Base-by-base conservation (phyloP, 2,113 vertebrate genomes). In the Myrmophylax atrothorax region DNA sequence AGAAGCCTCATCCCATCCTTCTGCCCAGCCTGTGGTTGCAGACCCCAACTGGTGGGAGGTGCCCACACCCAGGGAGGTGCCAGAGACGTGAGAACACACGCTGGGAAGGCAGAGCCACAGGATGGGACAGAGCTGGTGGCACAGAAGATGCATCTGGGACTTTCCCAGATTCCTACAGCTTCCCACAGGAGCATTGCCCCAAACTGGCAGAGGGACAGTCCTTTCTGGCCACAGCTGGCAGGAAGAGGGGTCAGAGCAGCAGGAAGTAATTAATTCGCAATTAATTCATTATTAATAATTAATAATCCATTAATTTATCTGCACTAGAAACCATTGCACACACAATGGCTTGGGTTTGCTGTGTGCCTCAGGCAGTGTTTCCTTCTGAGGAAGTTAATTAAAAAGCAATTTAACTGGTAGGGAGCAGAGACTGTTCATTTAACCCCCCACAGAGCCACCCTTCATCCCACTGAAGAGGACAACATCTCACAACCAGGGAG, bases 401-500 rank as follows among this genome's bases (percentile, higher is more conserved):
- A 49, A 72, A 70, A 68, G 12, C 12, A 59, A 26, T 20, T 63
- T 42, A 68, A 87, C 49, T 37, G 19, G 17, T 7, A 55, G 56
- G 23, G 44, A 92, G 70, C 6, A 14, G 33, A 67, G 56, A 25
- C 33, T 52, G 35, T 26, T 88, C 35, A 15, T 92, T 64, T 60
- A 87, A 89, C 7, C 16, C 62, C 68, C 33, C 40, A n/a, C 47
- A 72, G 79, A 67, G 33, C 19, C 59, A 78, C 56, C 17, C 40
- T 84, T 56, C 26, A 60, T 79, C 26, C 35, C 46, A 46, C 38
- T 75, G 25, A 74, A 81, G 44, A 87, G 56, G 56, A 74, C 50
- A 49, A 10, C 47, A 50, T 25, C 49, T 50, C 49, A 50, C 59
- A 38, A 25, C 35, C 16, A 46, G 42, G 0, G 0, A 6, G 38